Conservation (phyloP, 2,888 invertebrate genomes). For the Nasonia oneida region DNA sequence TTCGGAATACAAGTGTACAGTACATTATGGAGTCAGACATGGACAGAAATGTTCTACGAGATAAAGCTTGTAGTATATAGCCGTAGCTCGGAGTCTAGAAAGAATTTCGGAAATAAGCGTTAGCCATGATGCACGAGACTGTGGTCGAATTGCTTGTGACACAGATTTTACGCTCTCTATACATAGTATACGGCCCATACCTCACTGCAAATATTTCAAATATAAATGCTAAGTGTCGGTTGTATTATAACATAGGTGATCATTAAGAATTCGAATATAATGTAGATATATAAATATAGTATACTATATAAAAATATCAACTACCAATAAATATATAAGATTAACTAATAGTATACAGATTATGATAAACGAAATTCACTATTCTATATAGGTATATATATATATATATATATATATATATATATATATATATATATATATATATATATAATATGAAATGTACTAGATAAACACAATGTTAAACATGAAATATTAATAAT, state of each 20-base stretch:
- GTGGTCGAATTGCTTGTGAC: neutral
- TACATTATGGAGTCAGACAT: conserved; percentile 43
- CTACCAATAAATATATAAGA: conserved; percentile 42
- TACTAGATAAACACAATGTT: conserved; percentile 49
- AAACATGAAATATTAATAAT: conserved; percentile 44
- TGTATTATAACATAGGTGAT: conserved; percentile 32
- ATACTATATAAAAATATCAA: conserved; percentile 46
- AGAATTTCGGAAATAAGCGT: conserved; percentile 29
- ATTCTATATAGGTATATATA: conserved; percentile 45
- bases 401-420: neutral
- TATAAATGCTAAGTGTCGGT: conserved; percentile 42
- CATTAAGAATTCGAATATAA: neutral
- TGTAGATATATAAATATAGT: conserved; percentile 43
- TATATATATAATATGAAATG: conserved; percentile 14
- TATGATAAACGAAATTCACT: conserved; percentile 31
- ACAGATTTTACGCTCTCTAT: neutral
- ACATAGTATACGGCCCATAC: neutral
- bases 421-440: too few species aligned
- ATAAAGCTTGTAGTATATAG: neutral
- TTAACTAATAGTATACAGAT: conserved; percentile 47
- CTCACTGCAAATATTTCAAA: conserved; percentile 45
- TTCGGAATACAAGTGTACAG: conserved; percentile 18
- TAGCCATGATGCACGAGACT: neutral
- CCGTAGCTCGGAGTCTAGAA: conserved; percentile 8
- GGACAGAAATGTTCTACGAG: conserved; percentile 37